These are phyloP conservation scores for Urocynchramus pylzowi DNA, from an alignment of 2,113 vertebrate genomes.

Conservation along the genomic window DNA sequence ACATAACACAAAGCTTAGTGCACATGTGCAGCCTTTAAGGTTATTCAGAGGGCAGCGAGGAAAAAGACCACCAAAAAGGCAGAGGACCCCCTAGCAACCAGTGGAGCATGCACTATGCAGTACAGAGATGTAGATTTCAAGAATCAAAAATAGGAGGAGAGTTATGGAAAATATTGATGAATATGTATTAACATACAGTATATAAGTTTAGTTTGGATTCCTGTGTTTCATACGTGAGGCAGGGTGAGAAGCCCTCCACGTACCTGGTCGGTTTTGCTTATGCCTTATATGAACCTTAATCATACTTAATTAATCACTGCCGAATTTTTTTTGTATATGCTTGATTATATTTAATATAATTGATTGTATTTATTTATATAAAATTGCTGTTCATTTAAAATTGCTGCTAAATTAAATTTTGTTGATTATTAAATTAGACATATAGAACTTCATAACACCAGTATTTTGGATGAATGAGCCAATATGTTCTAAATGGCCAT, in stretches of 20 bases:
- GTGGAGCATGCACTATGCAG: not conserved
- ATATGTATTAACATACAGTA: not conserved
- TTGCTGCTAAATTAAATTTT: not conserved
- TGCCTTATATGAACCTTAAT: not conserved
- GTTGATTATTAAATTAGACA: not conserved
- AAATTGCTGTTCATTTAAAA: not conserved
- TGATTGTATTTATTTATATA: not conserved
- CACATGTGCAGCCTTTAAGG: not conserved
- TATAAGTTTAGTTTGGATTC: not conserved
- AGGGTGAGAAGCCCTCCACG: not conserved
- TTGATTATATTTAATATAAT: not conserved
- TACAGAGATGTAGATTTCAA: not conserved
- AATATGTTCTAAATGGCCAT: not conserved
- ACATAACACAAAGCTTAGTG: not conserved
- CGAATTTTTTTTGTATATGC: not conserved
- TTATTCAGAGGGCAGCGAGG: not conserved
- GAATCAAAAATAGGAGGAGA: not conserved
- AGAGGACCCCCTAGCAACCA: not conserved
- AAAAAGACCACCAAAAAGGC: not conserved
- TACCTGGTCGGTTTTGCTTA: not conserved
- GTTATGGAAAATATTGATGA: not conserved
- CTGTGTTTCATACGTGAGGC: not conserved
- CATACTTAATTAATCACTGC: not conserved
- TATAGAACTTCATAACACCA: not conserved
- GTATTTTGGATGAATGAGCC: not conserved